Conservation (phyloP, 1,140 invertebrate genomes). For the Hydropsyche tenuis region DNA sequence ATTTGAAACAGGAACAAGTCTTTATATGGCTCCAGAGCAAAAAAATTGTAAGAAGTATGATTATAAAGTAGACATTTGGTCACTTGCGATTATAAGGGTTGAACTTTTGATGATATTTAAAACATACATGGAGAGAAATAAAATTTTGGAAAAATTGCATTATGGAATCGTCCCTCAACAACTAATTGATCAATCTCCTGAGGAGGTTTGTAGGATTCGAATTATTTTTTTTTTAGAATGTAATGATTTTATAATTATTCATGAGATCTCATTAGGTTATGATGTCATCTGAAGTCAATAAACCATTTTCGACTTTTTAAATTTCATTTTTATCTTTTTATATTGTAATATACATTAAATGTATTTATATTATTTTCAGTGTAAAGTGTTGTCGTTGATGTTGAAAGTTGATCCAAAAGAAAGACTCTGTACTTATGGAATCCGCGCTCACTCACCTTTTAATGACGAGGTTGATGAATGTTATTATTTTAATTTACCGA, state of each 20-base stretch:
- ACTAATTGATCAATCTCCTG: background rate
- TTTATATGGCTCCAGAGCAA: slow-evolving; percentile 13
- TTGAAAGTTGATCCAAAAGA: background rate
- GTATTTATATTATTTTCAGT: slow-evolving; percentile 1
- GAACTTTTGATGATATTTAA: background rate
- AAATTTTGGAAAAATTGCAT: background rate
- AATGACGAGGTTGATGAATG: background rate
- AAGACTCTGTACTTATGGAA: background rate
- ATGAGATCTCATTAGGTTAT: background rate
- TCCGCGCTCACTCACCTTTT: background rate
- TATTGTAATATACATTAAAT: background rate
- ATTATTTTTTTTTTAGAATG: background rate
- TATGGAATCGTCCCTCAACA: background rate
- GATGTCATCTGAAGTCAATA: background rate
- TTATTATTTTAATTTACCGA: background rate
- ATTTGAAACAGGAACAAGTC: background rate
- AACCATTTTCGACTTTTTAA: background rate
- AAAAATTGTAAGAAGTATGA: background rate
- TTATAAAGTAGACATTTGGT: slow-evolving; percentile 14
- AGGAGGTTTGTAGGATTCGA: background rate
- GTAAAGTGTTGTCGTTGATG: background rate
- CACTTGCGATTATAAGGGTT: background rate
- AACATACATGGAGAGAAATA: background rate
- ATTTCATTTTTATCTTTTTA: background rate
- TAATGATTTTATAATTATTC: background rate